These are phyloP conservation scores for Lindbergichthys nudifrons DNA, from an alignment of 2,797 vertebrate genomes.

Conservation along the genomic window DNA sequence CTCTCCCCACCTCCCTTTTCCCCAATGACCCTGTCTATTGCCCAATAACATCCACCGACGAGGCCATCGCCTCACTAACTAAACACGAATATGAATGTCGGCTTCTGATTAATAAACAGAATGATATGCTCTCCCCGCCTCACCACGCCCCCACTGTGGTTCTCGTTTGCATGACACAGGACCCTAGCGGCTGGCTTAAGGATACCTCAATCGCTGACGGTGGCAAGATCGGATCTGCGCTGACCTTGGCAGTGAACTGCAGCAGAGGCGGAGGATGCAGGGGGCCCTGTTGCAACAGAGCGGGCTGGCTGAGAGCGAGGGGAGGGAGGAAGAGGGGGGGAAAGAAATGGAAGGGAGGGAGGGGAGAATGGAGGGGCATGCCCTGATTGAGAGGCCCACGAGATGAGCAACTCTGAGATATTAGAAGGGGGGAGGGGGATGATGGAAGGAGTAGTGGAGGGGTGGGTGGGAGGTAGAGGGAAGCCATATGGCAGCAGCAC, in stretches of 20 bases:
- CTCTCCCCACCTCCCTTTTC: slow-evolving; percentile 29
- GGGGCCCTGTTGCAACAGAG: slow-evolving; percentile 57
- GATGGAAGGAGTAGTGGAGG: slow-evolving; percentile 55
- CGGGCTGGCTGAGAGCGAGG: slow-evolving; percentile 32
- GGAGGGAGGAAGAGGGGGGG: slow-evolving; percentile 26
- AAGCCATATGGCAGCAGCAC: slow-evolving; percentile 82
- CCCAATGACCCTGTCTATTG: slow-evolving; percentile 40
- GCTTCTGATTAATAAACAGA: slow-evolving; percentile 48
- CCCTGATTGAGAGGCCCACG: slow-evolving; percentile 75
- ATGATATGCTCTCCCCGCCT: slow-evolving; percentile 10
- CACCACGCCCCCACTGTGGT: neutral
- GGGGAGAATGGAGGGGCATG: slow-evolving; percentile 50
- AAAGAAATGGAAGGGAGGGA: slow-evolving; percentile 39
- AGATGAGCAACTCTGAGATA: slow-evolving; percentile 79
- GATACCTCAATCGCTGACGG: slow-evolving; percentile 83
- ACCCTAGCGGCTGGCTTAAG: slow-evolving; percentile 65
- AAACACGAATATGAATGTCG: slow-evolving; percentile 43
- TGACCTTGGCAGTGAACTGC: slow-evolving; percentile 87
- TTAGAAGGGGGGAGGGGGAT: slow-evolving; percentile 57
- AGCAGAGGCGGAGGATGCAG: slow-evolving; percentile 48
- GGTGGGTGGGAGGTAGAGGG: slow-evolving; percentile 51
- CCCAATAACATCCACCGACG: slow-evolving; percentile 26
- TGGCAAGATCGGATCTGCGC: slow-evolving; percentile 86
- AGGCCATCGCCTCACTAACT: slow-evolving; percentile 42
- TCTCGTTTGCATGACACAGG: slow-evolving; percentile 69